Base-by-base conservation (phyloP, 2,113 vertebrate genomes). In the Syngnathus floridae region DNA sequence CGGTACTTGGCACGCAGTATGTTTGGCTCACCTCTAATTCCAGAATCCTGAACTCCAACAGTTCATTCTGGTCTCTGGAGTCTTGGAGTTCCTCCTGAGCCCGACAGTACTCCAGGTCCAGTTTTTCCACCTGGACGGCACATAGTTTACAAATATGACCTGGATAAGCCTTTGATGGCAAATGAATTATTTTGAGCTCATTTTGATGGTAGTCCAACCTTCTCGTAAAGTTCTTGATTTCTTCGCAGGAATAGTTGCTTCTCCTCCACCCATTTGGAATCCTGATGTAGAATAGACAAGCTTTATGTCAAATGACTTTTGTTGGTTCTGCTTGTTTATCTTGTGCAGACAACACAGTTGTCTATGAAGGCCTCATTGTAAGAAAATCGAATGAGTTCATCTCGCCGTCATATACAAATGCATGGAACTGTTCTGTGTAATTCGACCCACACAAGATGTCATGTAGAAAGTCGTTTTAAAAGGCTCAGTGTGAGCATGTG, bases 261-360 rank as follows among this genome's bases (percentile, higher is more conserved):
- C 86, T 99, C 97, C 85, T 99, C 97, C 75, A 99, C 97, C 97
- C 97, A 99, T 81, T 93, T 95, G 0, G 97, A 98, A 82, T 99
- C 97, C 97, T 99, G 85, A 79, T 2, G 45, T 2, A 62, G 16
- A 36, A 54, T 11, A 72, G 41, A 49, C 1, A 57, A 19, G 71
- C 7, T 21, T 51, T 8, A 49, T 19, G 19, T 19, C 48, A 49
- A 49, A 49, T 19, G 21, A 49, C 26, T 26, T 31, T 31, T 31
- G 26, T 31, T 31, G 26, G 26, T 31, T 31, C 26, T 31, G 26
- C 26, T 31, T 2, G 26, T 31, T 31, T 31, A 31, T 31, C 26
- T 3, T 31, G 26, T 31, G 26, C 26, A 31, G 26, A 26, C 26
- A 26, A 26, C 26, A 2, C 26, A 26, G 2, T 31, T 31, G 26